Evolutionary conservation across 1,140 invertebrate genomes (phyloP), one percentile per base, ranked within the genome.

Genomic region (Panagrolaimus sp.): DNA sequence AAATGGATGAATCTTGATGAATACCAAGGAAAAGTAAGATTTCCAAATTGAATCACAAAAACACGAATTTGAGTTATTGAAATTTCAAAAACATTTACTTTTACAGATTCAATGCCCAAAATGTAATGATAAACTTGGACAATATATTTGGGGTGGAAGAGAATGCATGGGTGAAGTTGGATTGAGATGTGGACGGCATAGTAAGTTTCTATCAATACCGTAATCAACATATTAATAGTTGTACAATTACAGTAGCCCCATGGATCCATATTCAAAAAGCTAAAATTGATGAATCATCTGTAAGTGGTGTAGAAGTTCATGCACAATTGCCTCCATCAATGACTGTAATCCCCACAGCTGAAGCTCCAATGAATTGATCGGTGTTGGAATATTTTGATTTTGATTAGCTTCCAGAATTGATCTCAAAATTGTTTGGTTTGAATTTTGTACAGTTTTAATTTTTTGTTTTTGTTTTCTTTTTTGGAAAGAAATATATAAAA

Each of bases 201-300:
- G 76, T 77, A 43, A 65, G 38, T 58, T 28, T 68, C 45, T 12
- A n/a, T 12, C 1, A 45, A 44, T n/a, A 1, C 15, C 44, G 12
- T 63, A 24, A 43, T 14, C 15, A 73, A 15, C 15, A 21, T n/a
- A 28, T 15, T 26, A 32, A 32, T 55, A 45, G 14, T 64, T 38
- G 26, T 58, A 43, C 17, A 4, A 24, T 68, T 71, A 66, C 68
- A 81, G 79, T 78, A 15, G 12, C 55, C 24, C 77, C 77, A 14
- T 78, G 77, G 77, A 67, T 78, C 15, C 72, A 78, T 63, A 71
- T 78, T 17, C 78, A 81, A 64, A 74, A 73, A 63, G 26, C 26
- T 12, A 81, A 78, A 48, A 62, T 81, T 10, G 77, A 78, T 55
- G 66, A 76, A 43, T 46, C 58, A 21, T 38, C 67, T 38, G 2